These are phyloP conservation scores for Drosophila testacea DNA, from an alignment of 2,888 invertebrate species.

Conservation along the genomic window DNA sequence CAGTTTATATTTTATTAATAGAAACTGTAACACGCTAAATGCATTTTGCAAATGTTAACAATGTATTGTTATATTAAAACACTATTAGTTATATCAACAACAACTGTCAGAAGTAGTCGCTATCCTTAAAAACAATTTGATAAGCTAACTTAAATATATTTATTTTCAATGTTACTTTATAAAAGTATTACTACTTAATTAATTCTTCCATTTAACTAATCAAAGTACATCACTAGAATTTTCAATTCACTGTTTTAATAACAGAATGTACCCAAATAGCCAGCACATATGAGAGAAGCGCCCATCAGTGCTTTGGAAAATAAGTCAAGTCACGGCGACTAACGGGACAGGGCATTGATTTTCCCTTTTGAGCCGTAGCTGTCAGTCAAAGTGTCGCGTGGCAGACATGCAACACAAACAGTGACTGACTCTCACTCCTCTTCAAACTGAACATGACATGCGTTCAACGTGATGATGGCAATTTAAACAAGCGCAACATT, in stretches of 20 bases:
- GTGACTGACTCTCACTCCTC: conserved; percentile 15
- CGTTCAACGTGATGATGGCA: conserved; percentile 77
- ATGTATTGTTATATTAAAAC: no score
- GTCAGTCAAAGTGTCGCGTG: conserved; percentile 73
- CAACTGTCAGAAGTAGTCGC: neutral
- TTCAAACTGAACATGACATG: conserved; percentile 61
- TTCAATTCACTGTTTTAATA: neutral
- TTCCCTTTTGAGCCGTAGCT: conserved; percentile 66
- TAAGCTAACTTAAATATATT: no score
- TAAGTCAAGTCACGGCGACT: conserved; percentile 52
- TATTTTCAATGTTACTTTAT: no score
- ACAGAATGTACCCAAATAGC: conserved; percentile 1
- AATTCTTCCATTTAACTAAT: neutral
- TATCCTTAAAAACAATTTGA: no score
- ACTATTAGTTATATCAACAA: neutral
- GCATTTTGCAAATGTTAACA: neutral
- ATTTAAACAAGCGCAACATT: conserved; percentile 70
- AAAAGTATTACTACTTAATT: neutral
- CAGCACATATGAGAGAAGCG: conserved; percentile 5
- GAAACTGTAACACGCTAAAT: neutral
- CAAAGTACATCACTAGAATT: no score
- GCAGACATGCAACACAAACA: conserved; percentile 40
- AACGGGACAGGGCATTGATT: conserved; percentile 65
- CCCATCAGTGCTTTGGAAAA: conserved; percentile 42
- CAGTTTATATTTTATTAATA: conserved; percentile 9